phyloP scores from a whole-genome alignment of 2,797 vertebrate genomes.

The Pterois miles region DNA sequence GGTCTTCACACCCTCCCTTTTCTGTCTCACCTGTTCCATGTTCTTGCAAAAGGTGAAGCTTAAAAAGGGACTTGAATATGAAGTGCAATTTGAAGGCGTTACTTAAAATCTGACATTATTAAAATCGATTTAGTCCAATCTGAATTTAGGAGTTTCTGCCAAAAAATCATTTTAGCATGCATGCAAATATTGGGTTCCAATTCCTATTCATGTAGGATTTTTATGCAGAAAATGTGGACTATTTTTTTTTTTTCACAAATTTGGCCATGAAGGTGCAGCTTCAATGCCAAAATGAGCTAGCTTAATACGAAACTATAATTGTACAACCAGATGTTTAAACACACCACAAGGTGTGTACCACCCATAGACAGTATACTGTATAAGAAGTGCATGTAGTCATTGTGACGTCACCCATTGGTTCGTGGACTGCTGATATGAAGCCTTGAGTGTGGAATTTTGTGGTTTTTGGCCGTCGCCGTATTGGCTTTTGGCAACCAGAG shows the following conservation, averaged over 20 bases:
- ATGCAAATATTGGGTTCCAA: not conserved
- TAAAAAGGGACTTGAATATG: not conserved
- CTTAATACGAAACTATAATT: too few relatives aligned
- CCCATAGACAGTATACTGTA: too few relatives aligned
- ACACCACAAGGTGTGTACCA: too few relatives aligned
- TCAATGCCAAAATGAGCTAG: too few relatives aligned
- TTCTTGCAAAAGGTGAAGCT: slow-evolving; percentile 5
- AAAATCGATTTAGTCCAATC: not conserved
- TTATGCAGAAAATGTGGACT: not conserved
- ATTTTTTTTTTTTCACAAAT: not conserved
- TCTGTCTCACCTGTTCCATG: not conserved
- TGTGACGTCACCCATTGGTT: too few relatives aligned
- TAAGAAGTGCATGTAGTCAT: too few relatives aligned
- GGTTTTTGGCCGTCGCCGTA: too few relatives aligned
- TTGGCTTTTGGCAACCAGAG: too few relatives aligned
- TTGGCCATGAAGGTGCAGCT: not conserved
- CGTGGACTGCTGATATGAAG: too few relatives aligned
- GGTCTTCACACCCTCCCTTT: slow-evolving; percentile 12
- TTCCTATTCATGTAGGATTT: not conserved
- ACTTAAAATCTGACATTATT: not conserved
- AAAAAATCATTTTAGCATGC: not conserved
- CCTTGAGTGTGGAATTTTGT: too few relatives aligned
- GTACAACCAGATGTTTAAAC: too few relatives aligned
- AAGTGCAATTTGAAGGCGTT: not conserved
- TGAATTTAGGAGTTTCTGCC: not conserved